These are phyloP conservation scores for Platypus cylindrus DNA, from an alignment of 2,888 invertebrate species.

Conservation along the genomic window DNA sequence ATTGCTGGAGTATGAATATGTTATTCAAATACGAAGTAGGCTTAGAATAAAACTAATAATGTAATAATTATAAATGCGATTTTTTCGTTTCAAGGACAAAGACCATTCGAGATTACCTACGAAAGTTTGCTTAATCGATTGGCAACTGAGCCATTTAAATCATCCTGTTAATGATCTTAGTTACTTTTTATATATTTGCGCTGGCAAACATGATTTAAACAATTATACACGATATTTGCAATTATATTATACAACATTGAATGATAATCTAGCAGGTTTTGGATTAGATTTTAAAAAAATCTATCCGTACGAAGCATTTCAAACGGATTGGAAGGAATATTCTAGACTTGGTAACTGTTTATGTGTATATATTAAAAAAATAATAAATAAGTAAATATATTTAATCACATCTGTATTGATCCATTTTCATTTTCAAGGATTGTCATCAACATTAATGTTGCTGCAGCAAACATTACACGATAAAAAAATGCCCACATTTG, in stretches of 20 bases:
- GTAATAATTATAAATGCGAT: neutral
- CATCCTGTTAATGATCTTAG: constrained; percentile 21
- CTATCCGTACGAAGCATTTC: constrained; percentile 11
- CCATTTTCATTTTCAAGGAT: constrained; percentile 4
- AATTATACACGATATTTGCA: constrained; percentile 18
- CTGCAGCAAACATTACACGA: constrained; percentile 6
- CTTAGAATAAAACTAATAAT: neutral
- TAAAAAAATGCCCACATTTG: constrained; percentile 9
- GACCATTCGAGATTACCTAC: constrained; percentile 15
- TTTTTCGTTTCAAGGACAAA: constrained; percentile 9
- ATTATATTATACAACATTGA: constrained; percentile 20
- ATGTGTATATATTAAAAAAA: neutral
- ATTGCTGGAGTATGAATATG: constrained; percentile 25
- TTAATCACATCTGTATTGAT: neutral
- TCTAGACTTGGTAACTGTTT: constrained; percentile 4
- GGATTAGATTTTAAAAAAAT: constrained; percentile 19
- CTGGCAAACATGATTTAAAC: constrained; percentile 16
- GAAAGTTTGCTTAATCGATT: constrained; percentile 21
- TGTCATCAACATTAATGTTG: constrained; percentile 6
- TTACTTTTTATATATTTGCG: constrained; percentile 20
- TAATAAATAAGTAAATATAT: neutral
- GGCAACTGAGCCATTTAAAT: constrained; percentile 19
- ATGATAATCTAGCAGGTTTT: constrained; percentile 16
- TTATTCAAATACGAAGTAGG: constrained; percentile 19
- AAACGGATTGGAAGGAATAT: constrained; percentile 9